phyloP scores from a whole-genome alignment of 2,113 vertebrate species.

The Periophthalmodon schlosseri region DNA sequence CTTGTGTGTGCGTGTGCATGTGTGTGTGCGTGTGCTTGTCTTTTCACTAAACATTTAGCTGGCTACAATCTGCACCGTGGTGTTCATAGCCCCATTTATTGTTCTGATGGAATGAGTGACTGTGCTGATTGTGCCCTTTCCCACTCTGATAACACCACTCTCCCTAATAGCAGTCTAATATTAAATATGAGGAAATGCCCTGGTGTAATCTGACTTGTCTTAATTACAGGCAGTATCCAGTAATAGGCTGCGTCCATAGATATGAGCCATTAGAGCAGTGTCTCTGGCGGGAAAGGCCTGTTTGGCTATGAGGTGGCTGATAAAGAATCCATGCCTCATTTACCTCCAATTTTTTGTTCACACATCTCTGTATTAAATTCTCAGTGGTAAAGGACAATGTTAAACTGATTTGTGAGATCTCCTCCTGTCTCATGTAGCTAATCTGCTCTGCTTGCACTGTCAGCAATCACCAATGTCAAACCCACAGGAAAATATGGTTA shows the following conservation, averaged over 20 bases:
- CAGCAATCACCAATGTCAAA: conserved; percentile 57
- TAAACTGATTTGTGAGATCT: conserved; percentile 69
- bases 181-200: conserved; percentile 55
- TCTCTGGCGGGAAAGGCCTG: conserved; percentile 56
- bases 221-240: conserved; percentile 73
- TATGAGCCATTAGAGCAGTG: conserved; percentile 69
- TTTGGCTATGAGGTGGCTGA: conserved; percentile 67
- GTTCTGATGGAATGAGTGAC: conserved; percentile 36
- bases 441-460: conserved; percentile 67
- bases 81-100: conserved; percentile 51
- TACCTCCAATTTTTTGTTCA: conserved; percentile 69
- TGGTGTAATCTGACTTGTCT: conserved; percentile 70
- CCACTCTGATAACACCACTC: conserved; percentile 38
- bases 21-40: conserved; percentile 24
- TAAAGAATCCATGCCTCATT: conserved; percentile 75
- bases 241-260: conserved; percentile 71
- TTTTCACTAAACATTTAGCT: conserved; percentile 44
- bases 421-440: conserved; percentile 55
- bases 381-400: conserved; percentile 64
- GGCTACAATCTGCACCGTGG: conserved; percentile 47
- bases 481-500: conserved; percentile 44
- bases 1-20: too few relatives aligned
- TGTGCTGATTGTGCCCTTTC: conserved; percentile 25
- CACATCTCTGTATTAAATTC: conserved; percentile 70
- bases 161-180: conserved; percentile 56